phyloP scores from a whole-genome alignment of 2,797 vertebrate genomes.

The Austrolebias charrua region DNA sequence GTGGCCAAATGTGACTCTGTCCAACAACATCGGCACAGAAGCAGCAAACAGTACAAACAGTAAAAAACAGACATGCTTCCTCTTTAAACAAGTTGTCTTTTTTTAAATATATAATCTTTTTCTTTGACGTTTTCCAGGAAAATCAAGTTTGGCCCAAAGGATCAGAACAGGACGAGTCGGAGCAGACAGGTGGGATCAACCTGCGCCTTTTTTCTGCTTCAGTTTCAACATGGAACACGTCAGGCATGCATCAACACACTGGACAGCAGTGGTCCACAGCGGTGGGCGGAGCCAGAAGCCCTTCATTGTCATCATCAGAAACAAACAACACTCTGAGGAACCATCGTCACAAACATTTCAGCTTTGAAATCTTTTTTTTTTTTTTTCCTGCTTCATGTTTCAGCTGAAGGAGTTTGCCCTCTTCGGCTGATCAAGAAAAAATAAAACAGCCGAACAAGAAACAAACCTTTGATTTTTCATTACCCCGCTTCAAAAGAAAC shows the following conservation, averaged over 20 bases:
- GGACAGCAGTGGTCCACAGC: slow-evolving; percentile 64
- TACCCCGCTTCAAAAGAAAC: no score
- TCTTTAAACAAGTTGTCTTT: slow-evolving; percentile 60
- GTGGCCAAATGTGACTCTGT: slow-evolving; percentile 83
- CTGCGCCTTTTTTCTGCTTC: slow-evolving; percentile 44
- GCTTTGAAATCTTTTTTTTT: slow-evolving; percentile 11
- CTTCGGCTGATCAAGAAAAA: not conserved
- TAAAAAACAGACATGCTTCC: slow-evolving; percentile 99
- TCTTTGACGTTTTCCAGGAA: slow-evolving; percentile 79
- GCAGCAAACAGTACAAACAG: slow-evolving; percentile 98
- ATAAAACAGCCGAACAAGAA: not conserved
- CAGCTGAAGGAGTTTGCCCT: not conserved
- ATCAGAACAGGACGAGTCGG: slow-evolving; percentile 22
- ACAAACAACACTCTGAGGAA: slow-evolving; percentile 28
- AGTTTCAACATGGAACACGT: slow-evolving; percentile 81
- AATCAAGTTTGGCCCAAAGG: slow-evolving; percentile 83
- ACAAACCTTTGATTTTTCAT: not conserved
- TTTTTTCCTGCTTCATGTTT: slow-evolving; percentile 20
- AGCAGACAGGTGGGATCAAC: no score
- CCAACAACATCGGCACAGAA: slow-evolving; percentile 97
- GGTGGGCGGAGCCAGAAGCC: slow-evolving; percentile 27
- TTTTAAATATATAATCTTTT: slow-evolving; percentile 80
- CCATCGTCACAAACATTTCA: slow-evolving; percentile 52
- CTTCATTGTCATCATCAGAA: slow-evolving; percentile 42
- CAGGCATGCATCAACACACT: slow-evolving; percentile 82